Evolutionary conservation across 2,113 vertebrate genomes (phyloP), one percentile per base, ranked within the genome.

Genomic region (Felis chaus): DNA sequence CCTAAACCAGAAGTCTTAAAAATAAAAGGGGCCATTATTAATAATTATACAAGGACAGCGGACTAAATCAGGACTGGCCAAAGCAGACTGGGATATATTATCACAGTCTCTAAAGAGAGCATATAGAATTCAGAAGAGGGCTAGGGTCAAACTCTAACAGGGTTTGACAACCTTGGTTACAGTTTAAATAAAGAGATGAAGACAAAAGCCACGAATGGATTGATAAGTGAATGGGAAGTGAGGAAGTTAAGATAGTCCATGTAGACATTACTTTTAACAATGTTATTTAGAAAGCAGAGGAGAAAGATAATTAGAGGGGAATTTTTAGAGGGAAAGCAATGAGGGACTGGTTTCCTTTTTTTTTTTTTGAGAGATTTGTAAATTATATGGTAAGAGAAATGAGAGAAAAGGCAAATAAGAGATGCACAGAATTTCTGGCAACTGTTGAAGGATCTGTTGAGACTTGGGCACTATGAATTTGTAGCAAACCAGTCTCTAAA

Each of bases 51-150:
- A 21, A 73, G 33, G 19, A 73, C 16, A 71, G 9, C 14, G 71
- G 31, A 29, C 48, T 96, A 89, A 89, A 65, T 18, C 80, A 96
- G 71, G 68, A 83, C 80, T 95, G 36, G 50, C 41, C 90, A 93
- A 29, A 90, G 21, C 16, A 89, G 85, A 81, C 57, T 12, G 7
- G 53, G 7, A 50, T 81, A 87, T 48, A 63, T 71, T 74, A 48
- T 85, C 16, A 78, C 41, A 50, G 48, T 23, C 2, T 85, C 6
- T 71, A 41, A 79, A 63, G 25, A 69, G 4, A 94, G 11, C n/a
- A 36, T 89, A 12, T 48, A 41, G 63, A 79, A 79, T 84, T 31
- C 15, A 63, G 33, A 94, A 68, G 31, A 84, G 7, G 6, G 8
- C 27, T 33, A 53, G 48, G 66, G 29, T 69, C 92, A 57, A 89